Conservation (phyloP, 2,113 vertebrate genomes). For the Mesoclemmys tuberculata region DNA sequence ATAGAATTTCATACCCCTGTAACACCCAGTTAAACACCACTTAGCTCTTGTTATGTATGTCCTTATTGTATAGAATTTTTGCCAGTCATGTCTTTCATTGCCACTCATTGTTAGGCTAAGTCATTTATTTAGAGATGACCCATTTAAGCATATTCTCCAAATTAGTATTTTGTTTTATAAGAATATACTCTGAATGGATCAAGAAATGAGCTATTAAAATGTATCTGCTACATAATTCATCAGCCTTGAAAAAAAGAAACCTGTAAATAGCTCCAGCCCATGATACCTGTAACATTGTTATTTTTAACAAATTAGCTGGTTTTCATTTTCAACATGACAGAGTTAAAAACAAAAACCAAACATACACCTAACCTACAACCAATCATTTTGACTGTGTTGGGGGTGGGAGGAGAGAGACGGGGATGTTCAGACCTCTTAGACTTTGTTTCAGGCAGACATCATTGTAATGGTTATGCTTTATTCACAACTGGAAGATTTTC, state of each 20-base stretch:
- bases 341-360: not conserved
- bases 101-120: not conserved
- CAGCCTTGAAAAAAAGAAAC: not conserved
- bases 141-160: not conserved
- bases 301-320: not conserved
- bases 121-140: not conserved
- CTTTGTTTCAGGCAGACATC: not conserved
- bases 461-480: not conserved
- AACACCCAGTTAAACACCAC: not conserved
- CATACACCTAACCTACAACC: not conserved
- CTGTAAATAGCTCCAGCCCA: not conserved
- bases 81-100: not conserved
- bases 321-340: not conserved
- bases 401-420: not conserved
- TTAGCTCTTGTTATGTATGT: not conserved
- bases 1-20: not conserved
- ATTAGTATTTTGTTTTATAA: not conserved
- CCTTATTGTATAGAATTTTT: not conserved
- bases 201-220: not conserved
- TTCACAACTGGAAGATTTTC: not conserved
- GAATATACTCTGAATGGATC: not conserved
- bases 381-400: not conserved
- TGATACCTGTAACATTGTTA: not conserved
- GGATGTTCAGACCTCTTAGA: not conserved
- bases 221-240: not conserved